These are phyloP conservation scores for Lycophotia porphyrea DNA, from an alignment of 2,888 invertebrate species.

Conservation along the genomic window DNA sequence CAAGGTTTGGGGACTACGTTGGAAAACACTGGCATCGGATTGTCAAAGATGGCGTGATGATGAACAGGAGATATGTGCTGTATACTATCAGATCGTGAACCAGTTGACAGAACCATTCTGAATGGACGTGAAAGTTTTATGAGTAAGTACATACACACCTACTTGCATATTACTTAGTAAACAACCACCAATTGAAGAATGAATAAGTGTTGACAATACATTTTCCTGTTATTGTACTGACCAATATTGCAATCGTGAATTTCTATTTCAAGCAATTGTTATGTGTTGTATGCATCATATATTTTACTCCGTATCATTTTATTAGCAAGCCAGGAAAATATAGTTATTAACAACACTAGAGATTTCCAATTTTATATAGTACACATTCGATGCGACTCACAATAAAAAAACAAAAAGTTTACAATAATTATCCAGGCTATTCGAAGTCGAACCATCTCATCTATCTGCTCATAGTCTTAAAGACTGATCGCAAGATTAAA, in stretches of 20 bases:
- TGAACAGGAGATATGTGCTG: neutral
- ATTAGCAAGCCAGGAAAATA: slow-evolving; percentile 2
- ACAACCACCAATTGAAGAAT: slow-evolving; percentile 24
- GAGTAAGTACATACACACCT: slow-evolving; percentile 10
- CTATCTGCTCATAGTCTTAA: too few species aligned
- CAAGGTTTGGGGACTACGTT: neutral
- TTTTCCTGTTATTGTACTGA: slow-evolving; percentile 46
- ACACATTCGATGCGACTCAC: neutral
- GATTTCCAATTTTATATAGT: neutral
- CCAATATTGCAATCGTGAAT: slow-evolving; percentile 28
- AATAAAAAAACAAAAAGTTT: neutral
- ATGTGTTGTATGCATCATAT: neutral
- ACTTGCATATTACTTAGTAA: slow-evolving; percentile 2
- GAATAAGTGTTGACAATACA: slow-evolving; percentile 39
- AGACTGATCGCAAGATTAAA: too few species aligned
- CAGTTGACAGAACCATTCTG: neutral
- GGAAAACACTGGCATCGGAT: neutral
- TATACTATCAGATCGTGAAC: neutral
- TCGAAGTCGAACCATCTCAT: too few species aligned
- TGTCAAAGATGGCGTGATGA: neutral
- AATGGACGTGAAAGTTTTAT: slow-evolving; percentile 1
- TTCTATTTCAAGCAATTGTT: slow-evolving; percentile 29
- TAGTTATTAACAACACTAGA: neutral
- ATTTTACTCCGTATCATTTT: slow-evolving; percentile 9
- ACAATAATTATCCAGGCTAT: neutral